phyloP scores from a whole-genome alignment of 2,888 invertebrate species.

The Chrysotoxum bicinctum region DNA sequence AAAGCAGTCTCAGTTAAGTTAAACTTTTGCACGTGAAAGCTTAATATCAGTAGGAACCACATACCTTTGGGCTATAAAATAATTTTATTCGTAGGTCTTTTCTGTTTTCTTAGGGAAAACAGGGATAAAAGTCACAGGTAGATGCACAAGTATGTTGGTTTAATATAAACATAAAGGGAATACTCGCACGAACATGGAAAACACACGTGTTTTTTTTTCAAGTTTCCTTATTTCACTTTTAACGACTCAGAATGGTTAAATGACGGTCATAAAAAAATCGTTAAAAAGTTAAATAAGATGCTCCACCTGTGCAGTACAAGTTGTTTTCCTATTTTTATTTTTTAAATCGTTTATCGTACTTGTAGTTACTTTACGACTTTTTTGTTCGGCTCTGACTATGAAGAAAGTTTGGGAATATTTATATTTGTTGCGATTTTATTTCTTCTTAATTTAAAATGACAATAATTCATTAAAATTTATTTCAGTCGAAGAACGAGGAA shows the following conservation, averaged over 20 bases:
- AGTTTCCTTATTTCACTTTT: background rate
- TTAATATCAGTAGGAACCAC: background rate
- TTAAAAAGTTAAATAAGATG: slow-evolving; percentile 29
- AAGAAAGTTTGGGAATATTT: background rate
- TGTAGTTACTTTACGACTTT: background rate
- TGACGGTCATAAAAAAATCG: slow-evolving; percentile 20
- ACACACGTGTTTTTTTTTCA: background rate
- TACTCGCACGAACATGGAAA: background rate
- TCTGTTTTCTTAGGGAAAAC: background rate
- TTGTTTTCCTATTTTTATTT: background rate
- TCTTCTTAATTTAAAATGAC: too few relatives aligned
- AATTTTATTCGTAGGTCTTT: background rate
- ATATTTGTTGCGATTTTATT: too few relatives aligned
- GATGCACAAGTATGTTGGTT: background rate
- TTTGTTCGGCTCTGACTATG: background rate
- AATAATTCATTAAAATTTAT: too few relatives aligned
- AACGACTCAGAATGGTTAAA: slow-evolving; percentile 26
- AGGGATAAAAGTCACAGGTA: background rate
- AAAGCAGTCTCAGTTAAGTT: background rate
- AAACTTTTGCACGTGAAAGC: background rate
- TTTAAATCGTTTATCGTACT: slow-evolving; percentile 6
- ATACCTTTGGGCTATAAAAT: slow-evolving; percentile 12
- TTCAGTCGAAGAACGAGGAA: too few relatives aligned
- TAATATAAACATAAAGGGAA: background rate
- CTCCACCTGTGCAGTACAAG: slow-evolving; percentile 6